Evolutionary conservation across 2,888 invertebrate genomes (phyloP), one percentile per base, ranked within the genome.

Genomic region (Tenthredo livida): DNA sequence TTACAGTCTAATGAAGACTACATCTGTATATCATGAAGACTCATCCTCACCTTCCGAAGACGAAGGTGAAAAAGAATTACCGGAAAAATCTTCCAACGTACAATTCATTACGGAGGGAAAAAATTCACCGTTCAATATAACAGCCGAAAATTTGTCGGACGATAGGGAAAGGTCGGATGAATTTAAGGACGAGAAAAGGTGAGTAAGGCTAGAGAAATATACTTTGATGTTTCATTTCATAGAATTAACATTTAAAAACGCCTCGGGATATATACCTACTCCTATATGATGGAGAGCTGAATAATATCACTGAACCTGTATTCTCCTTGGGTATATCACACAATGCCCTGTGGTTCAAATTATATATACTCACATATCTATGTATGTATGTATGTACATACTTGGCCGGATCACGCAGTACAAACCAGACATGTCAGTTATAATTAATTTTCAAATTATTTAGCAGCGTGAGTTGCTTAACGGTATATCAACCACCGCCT

Each of bases 161-260:
- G 88, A 89, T 43, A 65, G 85, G 12, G 90, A 91, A 10, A 87
- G 85, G 70, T 37, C 88, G 9, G 89, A 91, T n/a, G 92, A 91
- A 9, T 89, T 90, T 73, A 87, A 90, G 3, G 91, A 92, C 54
- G 91, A 92, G 77, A 90, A 85, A 25, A 90, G 92, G 92, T 91
- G 75, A n/a, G 15, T 29, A 47, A 61, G 25, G 25, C 15, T 77
- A 9, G 21, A 77, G 17, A 50, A 77, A 33, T n/a, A 29, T 29
- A 25, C 43, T 73, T 40, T 77, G 29, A 77, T 21, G 47, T 50
- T 54, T 29, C 77, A 80, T 80, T 80, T 61, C 80, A 25, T 61
- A n/a, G 58, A 61, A 80, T 77, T 77, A 77, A 77, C 54, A 80
- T 40, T 58, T 58, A 21, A 61, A 80, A 40, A 61, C 10, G 61